phyloP scores from a whole-genome alignment of 2,888 invertebrate species.

The Dromius quadrimaculatus region DNA sequence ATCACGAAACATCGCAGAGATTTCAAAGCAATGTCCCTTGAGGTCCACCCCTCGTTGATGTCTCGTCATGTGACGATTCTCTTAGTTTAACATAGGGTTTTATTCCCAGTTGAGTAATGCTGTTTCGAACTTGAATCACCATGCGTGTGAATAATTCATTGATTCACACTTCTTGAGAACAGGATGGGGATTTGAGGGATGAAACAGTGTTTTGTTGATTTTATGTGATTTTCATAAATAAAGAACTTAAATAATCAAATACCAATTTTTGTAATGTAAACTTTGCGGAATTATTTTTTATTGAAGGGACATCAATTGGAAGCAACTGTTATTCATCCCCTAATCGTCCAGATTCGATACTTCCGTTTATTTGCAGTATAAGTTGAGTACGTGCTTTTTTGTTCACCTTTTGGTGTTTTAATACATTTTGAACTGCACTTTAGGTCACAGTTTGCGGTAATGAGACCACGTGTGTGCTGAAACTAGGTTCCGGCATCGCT shows the following conservation, averaged over 20 bases:
- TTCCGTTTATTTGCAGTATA: not conserved
- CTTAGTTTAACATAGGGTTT: constrained; percentile 13
- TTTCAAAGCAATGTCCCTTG: not conserved
- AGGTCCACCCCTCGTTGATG: not conserved
- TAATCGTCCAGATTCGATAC: not conserved
- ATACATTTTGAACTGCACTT: constrained; percentile 44
- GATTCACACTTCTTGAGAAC: not conserved
- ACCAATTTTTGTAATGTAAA: too few species aligned
- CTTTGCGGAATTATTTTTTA: too few species aligned
- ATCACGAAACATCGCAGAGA: not conserved
- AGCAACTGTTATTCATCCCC: too few species aligned
- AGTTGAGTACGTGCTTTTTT: constrained; percentile 30
- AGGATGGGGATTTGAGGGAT: too few species aligned
- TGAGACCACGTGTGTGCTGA: constrained; percentile 40
- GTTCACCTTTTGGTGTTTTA: constrained; percentile 40
- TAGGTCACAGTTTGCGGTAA: constrained; percentile 51
- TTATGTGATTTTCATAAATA: too few species aligned
- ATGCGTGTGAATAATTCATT: constrained; percentile 32
- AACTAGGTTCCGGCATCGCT: constrained; percentile 1
- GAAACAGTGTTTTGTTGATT: too few species aligned
- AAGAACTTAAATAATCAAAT: too few species aligned
- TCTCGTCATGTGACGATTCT: constrained; percentile 14
- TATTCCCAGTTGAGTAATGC: constrained; percentile 13
- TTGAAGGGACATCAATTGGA: too few species aligned
- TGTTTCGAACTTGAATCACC: constrained; percentile 7